A percentile compares a stretch with the other conserved stretches of the same genome.
Evolutionary conservation across 2,113 vertebrate species (phyloP).

Genomic region (Gymnorhina tibicen): DNA sequence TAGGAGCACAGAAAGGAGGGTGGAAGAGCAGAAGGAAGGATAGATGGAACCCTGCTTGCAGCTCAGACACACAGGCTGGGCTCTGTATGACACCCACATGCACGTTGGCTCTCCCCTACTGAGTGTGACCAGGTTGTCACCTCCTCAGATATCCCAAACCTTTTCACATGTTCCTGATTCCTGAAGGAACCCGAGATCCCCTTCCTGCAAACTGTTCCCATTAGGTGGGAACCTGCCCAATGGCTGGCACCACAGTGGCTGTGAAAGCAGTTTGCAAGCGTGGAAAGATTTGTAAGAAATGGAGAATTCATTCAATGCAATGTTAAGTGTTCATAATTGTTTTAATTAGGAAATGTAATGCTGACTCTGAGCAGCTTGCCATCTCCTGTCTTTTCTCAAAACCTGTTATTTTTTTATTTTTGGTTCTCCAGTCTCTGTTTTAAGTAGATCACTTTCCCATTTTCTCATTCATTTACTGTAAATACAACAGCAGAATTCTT

Average conservation of each 20-base stretch:
- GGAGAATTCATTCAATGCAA: background rate
- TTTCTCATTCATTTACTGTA: background rate
- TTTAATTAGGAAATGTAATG: constrained; percentile 1
- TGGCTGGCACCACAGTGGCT: background rate
- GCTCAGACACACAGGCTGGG: background rate
- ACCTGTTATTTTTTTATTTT: background rate
- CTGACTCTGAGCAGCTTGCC: background rate
- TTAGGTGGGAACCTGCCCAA: background rate
- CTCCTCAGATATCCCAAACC: background rate
- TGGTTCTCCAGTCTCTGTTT: background rate
- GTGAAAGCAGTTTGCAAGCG: background rate
- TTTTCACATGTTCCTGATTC: background rate
- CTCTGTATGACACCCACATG: background rate
- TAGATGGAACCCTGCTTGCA: background rate
- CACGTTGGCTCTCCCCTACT: background rate
- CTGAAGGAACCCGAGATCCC: background rate
- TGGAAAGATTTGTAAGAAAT: background rate
- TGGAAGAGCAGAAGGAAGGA: background rate
- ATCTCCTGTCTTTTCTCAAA: background rate
- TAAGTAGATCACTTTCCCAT: background rate
- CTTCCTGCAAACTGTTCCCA: background rate
- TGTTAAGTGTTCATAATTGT: background rate
- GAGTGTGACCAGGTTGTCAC: background rate
- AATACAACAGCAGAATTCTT: background rate
- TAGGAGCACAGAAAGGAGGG: background rate